Base-by-base conservation (phyloP, 2,797 vertebrate species). In the Ctenochaetus hawaiiensis region DNA sequence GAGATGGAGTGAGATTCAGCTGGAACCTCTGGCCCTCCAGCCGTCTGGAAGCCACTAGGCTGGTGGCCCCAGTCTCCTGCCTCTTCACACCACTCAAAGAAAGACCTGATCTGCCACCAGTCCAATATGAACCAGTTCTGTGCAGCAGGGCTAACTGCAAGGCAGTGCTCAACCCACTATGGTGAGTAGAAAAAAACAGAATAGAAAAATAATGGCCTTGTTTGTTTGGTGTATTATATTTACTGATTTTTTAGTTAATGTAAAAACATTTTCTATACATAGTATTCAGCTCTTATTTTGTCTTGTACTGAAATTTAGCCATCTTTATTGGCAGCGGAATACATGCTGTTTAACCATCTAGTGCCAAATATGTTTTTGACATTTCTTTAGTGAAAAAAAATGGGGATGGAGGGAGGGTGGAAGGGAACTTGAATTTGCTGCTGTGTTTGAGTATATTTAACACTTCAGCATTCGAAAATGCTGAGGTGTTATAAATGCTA, bases 21-120 rank as follows among this genome's bases (percentile, higher is more conserved):
- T 99, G 98, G 98, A 99, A 99, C 0, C 96, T 99, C 13, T 99
- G 98, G 98, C 97, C 98, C 17, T 99, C 96, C 69, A 99, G 98
- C 83, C 95, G 97, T 2, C 93, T 99, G 47, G 98, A 99, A 89
- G 97, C 98, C 81, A 99, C 98, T 0, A 94, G 97, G 79, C 96
- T 99, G 80, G 98, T 99, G 76, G 98, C 98, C 20, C 98, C 98
- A 0, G 91, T 99, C 79, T 97, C 97, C 51, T 99, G 98, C 86
- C 97, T 99, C 67, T 96, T 98, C 67, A 99, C 97, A 13, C 98
- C 98, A 0, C 94, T 99, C 67, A 98, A 97, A 82, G 98, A 99
- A 68, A 95, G 96, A 13, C 95, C 95, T 0, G 97, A 99, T 89
- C 89, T 99, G 71, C 98, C 98, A 0, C 98, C 98, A 0, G 96